Conservation (phyloP, 2,888 invertebrate genomes). For the Megastigmus dorsalis region DNA sequence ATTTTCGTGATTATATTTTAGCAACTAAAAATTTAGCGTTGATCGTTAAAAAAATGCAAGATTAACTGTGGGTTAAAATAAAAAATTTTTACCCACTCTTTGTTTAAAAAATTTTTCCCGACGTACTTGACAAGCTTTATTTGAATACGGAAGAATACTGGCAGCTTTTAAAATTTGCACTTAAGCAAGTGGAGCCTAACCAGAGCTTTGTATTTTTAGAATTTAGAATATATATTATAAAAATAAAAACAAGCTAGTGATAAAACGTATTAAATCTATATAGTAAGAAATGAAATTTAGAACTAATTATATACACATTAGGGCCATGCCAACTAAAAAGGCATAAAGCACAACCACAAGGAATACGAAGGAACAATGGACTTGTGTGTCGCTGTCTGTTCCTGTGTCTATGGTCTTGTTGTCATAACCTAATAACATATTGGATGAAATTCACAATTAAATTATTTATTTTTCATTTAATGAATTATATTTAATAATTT, state of each 20-base stretch:
- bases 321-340: no score
- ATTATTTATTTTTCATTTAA: no score
- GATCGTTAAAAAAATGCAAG: slow-evolving; percentile 39
- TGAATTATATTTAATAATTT: no score
- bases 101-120: background rate
- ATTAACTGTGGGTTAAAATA: background rate
- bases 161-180: slow-evolving; percentile 27
- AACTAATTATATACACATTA: no score
- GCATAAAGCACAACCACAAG: no score
- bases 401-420: no score
- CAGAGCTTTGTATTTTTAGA: slow-evolving; percentile 50
- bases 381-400: no score
- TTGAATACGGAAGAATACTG: slow-evolving; percentile 18
- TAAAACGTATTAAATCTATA: background rate
- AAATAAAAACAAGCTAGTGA: background rate
- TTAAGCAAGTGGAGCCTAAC: slow-evolving; percentile 25
- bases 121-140: slow-evolving; percentile 34
- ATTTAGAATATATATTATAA: background rate
- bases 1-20: background rate
- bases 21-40: slow-evolving; percentile 35
- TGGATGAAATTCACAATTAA: no score
- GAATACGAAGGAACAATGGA: no score
- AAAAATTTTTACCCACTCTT: slow-evolving; percentile 1
- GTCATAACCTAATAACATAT: no score
- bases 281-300: no score